phyloP scores from a whole-genome alignment of 2,113 vertebrate species.

The Lethenteron camtschaticum region DNA sequence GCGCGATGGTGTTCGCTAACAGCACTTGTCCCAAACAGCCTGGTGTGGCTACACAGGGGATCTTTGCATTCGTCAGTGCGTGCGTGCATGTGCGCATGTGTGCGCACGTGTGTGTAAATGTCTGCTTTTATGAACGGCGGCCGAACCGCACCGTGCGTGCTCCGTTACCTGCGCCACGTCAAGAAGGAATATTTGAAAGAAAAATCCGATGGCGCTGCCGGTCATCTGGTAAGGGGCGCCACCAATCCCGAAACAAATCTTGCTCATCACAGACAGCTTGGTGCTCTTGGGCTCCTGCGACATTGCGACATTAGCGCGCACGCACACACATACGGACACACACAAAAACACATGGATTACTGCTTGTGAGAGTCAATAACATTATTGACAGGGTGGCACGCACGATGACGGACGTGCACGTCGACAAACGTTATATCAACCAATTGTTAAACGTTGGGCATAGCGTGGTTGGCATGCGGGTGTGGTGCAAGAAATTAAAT shows the following conservation, averaged over 20 bases:
- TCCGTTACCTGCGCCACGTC: not conserved
- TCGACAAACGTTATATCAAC: too few species aligned
- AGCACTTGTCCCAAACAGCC: too few species aligned
- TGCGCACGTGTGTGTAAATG: not conserved
- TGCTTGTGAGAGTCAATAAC: not conserved
- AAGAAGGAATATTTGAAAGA: slow-evolving; percentile 3
- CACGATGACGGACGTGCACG: not conserved
- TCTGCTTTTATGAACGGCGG: not conserved
- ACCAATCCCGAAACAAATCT: not conserved
- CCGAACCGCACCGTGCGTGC: not conserved
- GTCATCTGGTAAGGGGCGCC: slow-evolving; percentile 5
- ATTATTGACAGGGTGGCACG: not conserved
- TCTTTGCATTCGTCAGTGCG: too few species aligned
- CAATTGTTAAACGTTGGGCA: too few species aligned
- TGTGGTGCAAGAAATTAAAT: too few species aligned
- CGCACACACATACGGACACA: not conserved
- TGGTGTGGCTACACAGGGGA: too few species aligned
- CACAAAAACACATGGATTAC: not conserved
- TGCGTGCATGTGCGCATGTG: not conserved
- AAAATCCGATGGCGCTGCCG: not conserved
- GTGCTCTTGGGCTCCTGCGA: not conserved
- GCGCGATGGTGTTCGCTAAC: too few species aligned
- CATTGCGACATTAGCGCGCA: not conserved
- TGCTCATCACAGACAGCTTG: not conserved
- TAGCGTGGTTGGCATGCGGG: too few species aligned